phyloP scores from a whole-genome alignment of 1,140 invertebrate species.

The Olivierus martensii region DNA sequence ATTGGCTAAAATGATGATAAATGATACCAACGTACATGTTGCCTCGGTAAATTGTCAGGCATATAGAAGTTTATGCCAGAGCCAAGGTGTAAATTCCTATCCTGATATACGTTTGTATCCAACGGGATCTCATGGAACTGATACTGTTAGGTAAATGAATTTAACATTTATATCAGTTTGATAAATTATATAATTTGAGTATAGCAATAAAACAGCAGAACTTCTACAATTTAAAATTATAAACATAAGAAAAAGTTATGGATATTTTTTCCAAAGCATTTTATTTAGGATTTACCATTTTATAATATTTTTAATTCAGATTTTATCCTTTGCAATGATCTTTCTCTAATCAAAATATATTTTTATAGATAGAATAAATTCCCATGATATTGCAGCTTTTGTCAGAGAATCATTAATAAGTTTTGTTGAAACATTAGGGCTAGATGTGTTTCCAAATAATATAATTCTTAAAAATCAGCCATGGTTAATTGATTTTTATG shows the following conservation, averaged over 20 bases:
- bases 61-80: constrained; percentile 40
- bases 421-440: constrained; percentile 44
- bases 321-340: too few species aligned
- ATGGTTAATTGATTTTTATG: constrained; percentile 67
- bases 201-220: too few species aligned
- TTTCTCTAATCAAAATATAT: too few species aligned
- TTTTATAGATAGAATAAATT: constrained; percentile 37
- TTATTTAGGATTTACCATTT: too few species aligned
- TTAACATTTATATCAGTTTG: too few species aligned
- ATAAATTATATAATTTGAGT: too few species aligned
- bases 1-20: constrained; percentile 34
- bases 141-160: constrained; percentile 29
- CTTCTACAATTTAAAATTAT: too few species aligned
- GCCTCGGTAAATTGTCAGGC: constrained; percentile 52
- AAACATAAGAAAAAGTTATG: too few species aligned
- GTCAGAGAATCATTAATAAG: constrained; percentile 46
- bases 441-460: constrained; percentile 40
- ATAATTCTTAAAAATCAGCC: constrained; percentile 26
- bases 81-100: constrained; percentile 47
- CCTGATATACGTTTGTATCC: constrained; percentile 56
- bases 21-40: constrained; percentile 38
- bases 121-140: constrained; percentile 29
- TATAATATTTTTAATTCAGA: too few species aligned
- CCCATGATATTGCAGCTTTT: constrained; percentile 53
- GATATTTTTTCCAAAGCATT: too few species aligned